These are phyloP conservation scores for Ormyrus rosae DNA, from an alignment of 2,888 invertebrate genomes.

Conservation along the genomic window DNA sequence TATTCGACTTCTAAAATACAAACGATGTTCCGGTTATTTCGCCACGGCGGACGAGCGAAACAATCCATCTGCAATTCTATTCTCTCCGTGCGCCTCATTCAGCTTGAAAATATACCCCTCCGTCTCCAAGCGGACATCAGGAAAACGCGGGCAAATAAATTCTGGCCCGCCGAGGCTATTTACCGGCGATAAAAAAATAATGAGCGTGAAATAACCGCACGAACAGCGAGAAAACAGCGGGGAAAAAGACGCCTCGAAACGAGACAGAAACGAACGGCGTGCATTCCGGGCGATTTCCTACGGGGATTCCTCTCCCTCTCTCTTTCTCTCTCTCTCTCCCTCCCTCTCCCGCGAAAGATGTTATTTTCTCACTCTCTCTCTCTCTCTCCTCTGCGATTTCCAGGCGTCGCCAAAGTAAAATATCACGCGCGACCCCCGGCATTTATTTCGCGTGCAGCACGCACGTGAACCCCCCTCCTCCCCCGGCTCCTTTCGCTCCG, in stretches of 20 bases:
- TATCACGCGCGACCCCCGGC: constrained; percentile 36
- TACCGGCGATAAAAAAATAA: constrained; percentile 20
- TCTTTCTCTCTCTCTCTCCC: background rate
- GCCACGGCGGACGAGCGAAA: no score
- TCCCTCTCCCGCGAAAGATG: background rate
- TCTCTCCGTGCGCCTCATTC: no score
- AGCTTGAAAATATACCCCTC: no score
- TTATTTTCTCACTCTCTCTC: background rate
- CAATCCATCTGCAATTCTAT: no score
- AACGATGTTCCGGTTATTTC: no score
- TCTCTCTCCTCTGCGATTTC: background rate
- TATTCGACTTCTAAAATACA: no score
- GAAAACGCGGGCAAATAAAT: background rate
- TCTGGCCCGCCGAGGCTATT: background rate
- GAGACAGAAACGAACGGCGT: constrained; percentile 27
- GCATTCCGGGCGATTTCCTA: constrained; percentile 44
- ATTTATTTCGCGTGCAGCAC: constrained; percentile 44
- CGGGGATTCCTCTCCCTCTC: constrained; percentile 25
- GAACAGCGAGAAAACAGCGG: no score
- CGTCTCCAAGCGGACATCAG: no score
- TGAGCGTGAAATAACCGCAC: background rate
- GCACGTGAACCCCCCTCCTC: background rate
- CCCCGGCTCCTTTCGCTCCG: background rate
- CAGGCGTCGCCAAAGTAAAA: constrained; percentile 20
- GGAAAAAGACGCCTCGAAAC: background rate